phyloP scores from a whole-genome alignment of 2,113 vertebrate species.

The Brachypodius melanocephalos region DNA sequence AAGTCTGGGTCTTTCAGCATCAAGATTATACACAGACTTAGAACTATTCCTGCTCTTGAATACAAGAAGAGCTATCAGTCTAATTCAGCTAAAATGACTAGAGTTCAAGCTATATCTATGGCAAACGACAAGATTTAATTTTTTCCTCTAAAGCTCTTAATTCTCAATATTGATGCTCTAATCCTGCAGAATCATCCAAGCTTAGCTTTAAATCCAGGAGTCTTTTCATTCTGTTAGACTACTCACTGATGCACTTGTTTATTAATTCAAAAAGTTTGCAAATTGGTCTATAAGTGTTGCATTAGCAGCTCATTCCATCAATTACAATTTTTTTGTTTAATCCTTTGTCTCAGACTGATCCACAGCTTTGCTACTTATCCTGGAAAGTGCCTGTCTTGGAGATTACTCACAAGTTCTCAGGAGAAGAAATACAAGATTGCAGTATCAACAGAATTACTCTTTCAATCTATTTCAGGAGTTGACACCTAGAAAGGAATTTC shows the following conservation, averaged over 20 bases:
- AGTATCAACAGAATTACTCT: not conserved
- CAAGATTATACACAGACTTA: not conserved
- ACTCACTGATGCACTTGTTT: not conserved
- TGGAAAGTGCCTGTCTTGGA: not conserved
- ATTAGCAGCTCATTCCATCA: not conserved
- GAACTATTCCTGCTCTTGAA: not conserved
- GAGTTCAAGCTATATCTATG: not conserved
- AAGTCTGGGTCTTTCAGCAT: not conserved
- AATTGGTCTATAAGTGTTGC: not conserved
- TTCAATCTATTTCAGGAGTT: not conserved
- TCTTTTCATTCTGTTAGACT: not conserved
- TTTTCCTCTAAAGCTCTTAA: not conserved
- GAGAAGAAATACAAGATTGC: not conserved
- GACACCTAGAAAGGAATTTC: not conserved
- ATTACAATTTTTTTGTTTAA: not conserved
- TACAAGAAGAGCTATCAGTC: not conserved
- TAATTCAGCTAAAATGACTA: not conserved
- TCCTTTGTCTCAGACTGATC: not conserved
- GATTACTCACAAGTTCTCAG: not conserved
- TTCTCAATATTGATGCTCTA: not conserved
- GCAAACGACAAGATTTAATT: not conserved
- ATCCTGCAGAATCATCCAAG: constrained; percentile 1
- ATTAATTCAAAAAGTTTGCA: not conserved
- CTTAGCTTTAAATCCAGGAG: not conserved
- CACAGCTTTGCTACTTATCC: not conserved